Evolutionary conservation across 2,888 invertebrate genomes (phyloP), one percentile per base, ranked within the genome.

Genomic region (Drosophila trichaetosa): DNA sequence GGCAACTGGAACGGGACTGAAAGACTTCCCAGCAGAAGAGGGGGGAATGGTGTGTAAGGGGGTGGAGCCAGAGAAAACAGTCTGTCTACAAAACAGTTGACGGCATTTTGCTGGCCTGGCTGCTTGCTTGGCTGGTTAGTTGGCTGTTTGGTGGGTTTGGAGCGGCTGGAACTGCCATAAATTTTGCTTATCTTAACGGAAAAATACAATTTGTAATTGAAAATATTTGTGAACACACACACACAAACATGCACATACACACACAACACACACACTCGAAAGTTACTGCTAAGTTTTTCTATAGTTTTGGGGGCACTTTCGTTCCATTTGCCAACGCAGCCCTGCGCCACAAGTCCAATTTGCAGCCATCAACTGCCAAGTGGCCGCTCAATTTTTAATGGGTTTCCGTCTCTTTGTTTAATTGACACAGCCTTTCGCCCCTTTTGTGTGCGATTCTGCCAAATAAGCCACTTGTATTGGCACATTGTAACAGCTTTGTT

Each of bases 181-280:
- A 87, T 87, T 87, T 79, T 87, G 86, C 89, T 87, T 87, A 87
- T 87, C 86, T 87, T 79, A 87, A 87, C 86, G 86, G 86, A 87
- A 87, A 85, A 87, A 89, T 87, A 89, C 89, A 87, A 87, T 87
- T 87, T 87, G 86, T 87, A 87, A 87, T 87, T 87, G 86, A 87
- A 87, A 89, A 89, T 87, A 87, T 87, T 89, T 87, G 77, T 81
- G 83, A 69, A 62, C 79, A 70, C 67, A 71, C 51, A 24, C 54
- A 49, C 49, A 53, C 54, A 36, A n/a, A n/a, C 49, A 51, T 40
- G 34, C 49, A 62, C 42, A 52, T 31, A 49, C 48, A 36, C 8
- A 21, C 21, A 21, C 27, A 27, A 24, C 16, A 34, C 16, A 34
- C 21, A 52, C 34, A 4, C 24, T 18, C 29, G 7, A 73, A 81